Percentiles rank a stretch among this genome's conserved stretches.
Conservation (phyloP, 2,797 vertebrate species). For the Gambusia yucatana region DNA sequence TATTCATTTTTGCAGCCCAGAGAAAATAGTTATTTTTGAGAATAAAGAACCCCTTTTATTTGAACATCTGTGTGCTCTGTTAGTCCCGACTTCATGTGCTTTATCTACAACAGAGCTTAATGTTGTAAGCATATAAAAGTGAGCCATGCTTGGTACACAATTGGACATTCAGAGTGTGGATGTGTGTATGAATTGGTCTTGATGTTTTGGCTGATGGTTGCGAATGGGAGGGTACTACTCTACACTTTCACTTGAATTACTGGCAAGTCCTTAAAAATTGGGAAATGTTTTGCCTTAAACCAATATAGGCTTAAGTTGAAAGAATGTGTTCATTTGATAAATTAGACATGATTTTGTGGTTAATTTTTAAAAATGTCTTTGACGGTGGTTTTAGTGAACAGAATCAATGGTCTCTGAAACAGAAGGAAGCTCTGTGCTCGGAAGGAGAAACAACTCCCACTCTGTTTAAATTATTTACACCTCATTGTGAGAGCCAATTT, state of each 20-base stretch:
- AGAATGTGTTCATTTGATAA: background rate
- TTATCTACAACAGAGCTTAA: background rate
- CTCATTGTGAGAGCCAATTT: constrained; percentile 11
- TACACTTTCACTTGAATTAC: background rate
- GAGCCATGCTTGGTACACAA: background rate
- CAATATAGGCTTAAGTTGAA: background rate
- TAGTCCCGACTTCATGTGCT: background rate
- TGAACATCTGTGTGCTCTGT: no score
- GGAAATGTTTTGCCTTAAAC: background rate
- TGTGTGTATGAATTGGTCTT: no score
- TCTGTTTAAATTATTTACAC: constrained; percentile 20
- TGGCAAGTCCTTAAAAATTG: background rate
- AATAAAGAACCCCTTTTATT: no score
- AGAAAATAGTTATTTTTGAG: no score
- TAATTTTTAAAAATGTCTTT: background rate
- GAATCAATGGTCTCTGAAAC: background rate
- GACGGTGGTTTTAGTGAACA: background rate
- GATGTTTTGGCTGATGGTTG: background rate
- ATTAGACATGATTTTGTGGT: background rate
- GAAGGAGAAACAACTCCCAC: background rate
- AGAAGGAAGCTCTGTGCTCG: background rate
- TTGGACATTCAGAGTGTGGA: background rate
- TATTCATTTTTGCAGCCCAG: no score
- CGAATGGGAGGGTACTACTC: background rate
- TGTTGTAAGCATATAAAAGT: background rate